A percentile compares a stretch with the other conserved stretches of the same genome.
These are phyloP conservation scores for Limnephilus marmoratus DNA, from an alignment of 2,888 invertebrate genomes.

Conservation along the genomic window DNA sequence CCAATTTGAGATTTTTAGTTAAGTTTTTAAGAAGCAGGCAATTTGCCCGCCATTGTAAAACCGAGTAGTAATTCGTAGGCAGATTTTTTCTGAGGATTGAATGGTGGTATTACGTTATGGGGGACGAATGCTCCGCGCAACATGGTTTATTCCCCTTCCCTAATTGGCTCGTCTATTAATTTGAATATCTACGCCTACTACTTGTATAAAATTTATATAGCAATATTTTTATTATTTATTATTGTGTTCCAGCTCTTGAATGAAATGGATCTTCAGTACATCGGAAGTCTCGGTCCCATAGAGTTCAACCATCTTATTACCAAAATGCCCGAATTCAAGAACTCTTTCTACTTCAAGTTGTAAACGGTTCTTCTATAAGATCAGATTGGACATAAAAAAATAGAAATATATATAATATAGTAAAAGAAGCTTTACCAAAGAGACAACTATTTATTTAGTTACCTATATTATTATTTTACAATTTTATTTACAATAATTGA, in stretches of 20 bases:
- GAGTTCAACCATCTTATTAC: conserved; percentile 81
- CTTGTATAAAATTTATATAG: no score
- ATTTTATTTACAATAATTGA: background rate
- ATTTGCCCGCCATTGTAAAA: no score
- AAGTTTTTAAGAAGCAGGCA: no score
- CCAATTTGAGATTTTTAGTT: no score
- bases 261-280: conserved; percentile 79
- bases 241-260: conserved; percentile 75
- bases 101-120: no score
- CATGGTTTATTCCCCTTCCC: no score
- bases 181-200: no score
- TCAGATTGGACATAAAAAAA: background rate
- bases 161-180: no score
- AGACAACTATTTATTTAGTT: background rate
- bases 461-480: background rate
- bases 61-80: no score
- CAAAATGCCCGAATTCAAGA: conserved; percentile 80
- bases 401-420: background rate
- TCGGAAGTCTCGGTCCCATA: conserved; percentile 77
- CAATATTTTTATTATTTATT: background rate
- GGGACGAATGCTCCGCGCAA: no score
- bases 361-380: conserved; percentile 11
- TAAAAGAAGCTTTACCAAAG: background rate
- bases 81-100: no score
- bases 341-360: conserved; percentile 77